phyloP scores from a whole-genome alignment of 2,797 vertebrate genomes.

The Muscicapa comitata region DNA sequence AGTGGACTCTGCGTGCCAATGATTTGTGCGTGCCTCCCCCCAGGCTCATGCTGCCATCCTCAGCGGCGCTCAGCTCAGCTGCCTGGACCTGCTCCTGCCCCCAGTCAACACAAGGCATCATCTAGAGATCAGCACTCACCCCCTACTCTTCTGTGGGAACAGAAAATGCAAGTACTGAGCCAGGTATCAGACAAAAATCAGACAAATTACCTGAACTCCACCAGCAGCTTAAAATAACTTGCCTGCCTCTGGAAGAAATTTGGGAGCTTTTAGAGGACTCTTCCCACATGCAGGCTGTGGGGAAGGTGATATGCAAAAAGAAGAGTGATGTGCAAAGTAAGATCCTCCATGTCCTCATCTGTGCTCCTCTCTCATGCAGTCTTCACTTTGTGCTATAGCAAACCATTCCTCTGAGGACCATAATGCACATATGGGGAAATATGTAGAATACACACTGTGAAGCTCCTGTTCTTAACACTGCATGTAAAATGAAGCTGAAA shows the following conservation, averaged over 20 bases:
- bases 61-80: not conserved
- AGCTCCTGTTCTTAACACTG: not conserved
- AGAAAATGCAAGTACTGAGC: not conserved
- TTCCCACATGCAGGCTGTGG: not conserved
- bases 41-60: not conserved
- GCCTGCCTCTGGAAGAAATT: not conserved
- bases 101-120: not conserved
- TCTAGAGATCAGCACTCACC: not conserved
- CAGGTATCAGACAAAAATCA: not conserved
- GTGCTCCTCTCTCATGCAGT: not conserved
- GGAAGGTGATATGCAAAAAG: not conserved
- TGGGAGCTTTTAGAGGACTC: not conserved
- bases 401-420: not conserved
- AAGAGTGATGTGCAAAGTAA: not conserved
- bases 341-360: not conserved
- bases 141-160: not conserved
- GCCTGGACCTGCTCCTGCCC: not conserved
- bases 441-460: not conserved
- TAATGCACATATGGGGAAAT: not conserved
- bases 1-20: not conserved
- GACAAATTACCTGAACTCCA: not conserved
- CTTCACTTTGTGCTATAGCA: not conserved
- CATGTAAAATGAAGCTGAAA: conserved; percentile 11
- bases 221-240: not conserved
- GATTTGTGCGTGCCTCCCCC: not conserved